Evolutionary conservation across 2,797 vertebrate genomes (phyloP).

Genomic region (Poeciliopsis infans): DNA sequence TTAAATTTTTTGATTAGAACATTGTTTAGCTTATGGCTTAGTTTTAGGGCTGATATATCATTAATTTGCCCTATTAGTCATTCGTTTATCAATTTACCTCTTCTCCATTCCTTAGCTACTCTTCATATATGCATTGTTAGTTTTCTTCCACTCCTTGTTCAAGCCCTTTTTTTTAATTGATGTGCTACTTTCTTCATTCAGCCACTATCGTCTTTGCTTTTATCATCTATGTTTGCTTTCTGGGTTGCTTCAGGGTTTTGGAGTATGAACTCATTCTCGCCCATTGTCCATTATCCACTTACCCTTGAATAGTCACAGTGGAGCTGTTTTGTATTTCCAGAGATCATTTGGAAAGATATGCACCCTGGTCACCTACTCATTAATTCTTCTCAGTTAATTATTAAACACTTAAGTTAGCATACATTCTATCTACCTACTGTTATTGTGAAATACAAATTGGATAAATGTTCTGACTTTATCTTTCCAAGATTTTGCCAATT

Average conservation of each 20-base stretch:
- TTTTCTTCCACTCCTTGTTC: background rate
- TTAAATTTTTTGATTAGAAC: background rate
- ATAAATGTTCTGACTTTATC: background rate
- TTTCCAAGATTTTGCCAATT: background rate
- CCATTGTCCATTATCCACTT: background rate
- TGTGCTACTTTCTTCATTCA: conserved; percentile 1
- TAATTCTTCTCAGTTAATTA: background rate
- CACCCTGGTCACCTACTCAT: background rate
- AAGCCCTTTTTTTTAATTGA: background rate
- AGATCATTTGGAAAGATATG: background rate
- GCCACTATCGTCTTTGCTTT: background rate
- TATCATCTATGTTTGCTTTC: background rate
- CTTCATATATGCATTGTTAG: background rate
- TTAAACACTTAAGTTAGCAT: background rate
- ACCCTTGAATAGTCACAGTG: background rate
- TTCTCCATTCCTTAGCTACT: background rate
- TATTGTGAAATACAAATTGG: background rate
- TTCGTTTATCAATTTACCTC: background rate
- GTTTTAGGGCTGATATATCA: background rate
- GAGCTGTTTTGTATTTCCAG: background rate
- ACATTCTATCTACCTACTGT: background rate
- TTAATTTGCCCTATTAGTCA: background rate
- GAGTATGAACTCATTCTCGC: background rate
- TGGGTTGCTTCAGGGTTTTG: background rate
- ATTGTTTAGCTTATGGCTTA: background rate